Conservation (phyloP, 1,140 invertebrate species). For the Ganaspis sp. region DNA sequence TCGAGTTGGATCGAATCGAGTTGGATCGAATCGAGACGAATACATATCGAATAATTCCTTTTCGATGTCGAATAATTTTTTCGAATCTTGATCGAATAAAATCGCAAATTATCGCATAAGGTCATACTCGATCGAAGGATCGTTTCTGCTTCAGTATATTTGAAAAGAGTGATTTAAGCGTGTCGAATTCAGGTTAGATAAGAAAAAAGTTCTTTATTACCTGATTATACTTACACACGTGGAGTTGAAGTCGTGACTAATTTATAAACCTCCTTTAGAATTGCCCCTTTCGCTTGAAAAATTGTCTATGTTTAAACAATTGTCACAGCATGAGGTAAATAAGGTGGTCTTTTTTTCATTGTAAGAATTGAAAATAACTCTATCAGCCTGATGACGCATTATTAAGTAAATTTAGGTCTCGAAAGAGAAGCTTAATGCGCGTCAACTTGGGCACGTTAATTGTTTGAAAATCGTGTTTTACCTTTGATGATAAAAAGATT, state of each 20-base stretch:
- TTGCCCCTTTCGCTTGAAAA: not conserved
- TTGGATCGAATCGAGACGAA: too few relatives aligned
- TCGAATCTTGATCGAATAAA: too few relatives aligned
- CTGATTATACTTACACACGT: not conserved
- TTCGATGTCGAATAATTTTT: too few relatives aligned
- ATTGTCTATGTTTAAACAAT: not conserved
- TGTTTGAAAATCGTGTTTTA: slow-evolving; percentile 1
- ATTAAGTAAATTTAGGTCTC: slow-evolving; percentile 4
- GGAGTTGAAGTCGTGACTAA: slow-evolving; percentile 1
- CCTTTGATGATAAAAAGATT: slow-evolving; percentile 23
- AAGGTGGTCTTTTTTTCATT: not conserved
- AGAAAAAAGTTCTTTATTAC: slow-evolving; percentile 11
- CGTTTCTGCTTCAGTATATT: not conserved
- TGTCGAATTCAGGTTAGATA: slow-evolving; percentile 18
- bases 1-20: too few relatives aligned
- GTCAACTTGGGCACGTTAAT: not conserved
- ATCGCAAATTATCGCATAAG: too few relatives aligned
- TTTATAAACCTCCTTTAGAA: slow-evolving; percentile 1
- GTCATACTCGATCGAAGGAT: not conserved
- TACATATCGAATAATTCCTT: too few relatives aligned
- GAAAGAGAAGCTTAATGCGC: slow-evolving; percentile 2
- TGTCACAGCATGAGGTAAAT: not conserved
- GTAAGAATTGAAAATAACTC: not conserved
- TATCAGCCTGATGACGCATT: not conserved
- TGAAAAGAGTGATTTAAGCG: not conserved